A percentile compares a stretch with the other conserved stretches of the same genome.
Evolutionary conservation across 1,140 invertebrate genomes (phyloP).

Genomic region (Drosophila teissieri): DNA sequence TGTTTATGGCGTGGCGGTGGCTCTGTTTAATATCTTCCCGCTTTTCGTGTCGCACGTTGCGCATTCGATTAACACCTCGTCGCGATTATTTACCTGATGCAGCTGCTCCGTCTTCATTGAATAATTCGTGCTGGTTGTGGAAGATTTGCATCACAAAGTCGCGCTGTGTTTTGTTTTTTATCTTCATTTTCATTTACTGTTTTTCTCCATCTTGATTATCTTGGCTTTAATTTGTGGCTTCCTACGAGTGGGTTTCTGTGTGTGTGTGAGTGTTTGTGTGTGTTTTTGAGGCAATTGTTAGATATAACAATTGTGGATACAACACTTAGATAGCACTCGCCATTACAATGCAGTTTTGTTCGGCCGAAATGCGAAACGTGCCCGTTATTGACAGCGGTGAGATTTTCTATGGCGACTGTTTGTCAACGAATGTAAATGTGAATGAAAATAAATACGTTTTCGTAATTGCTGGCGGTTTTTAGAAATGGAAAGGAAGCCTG

Average conservation of each 20-base stretch:
- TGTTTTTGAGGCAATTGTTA: conserved; percentile 62
- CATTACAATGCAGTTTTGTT: conserved; percentile 72
- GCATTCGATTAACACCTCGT: conserved; percentile 76
- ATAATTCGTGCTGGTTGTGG: conserved; percentile 27
- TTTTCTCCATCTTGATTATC: conserved; percentile 63
- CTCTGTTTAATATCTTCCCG: conserved; percentile 6
- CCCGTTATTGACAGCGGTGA: conserved; percentile 64
- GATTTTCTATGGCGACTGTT: conserved; percentile 42
- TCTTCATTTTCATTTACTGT: conserved; percentile 27
- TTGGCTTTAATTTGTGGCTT: conserved; percentile 75
- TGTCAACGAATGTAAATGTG: conserved; percentile 31
- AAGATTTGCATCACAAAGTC: conserved; percentile 67
- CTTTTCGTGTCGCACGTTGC: conserved; percentile 37
- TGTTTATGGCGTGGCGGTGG: conserved; percentile 10
- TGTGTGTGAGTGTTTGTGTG: conserved; percentile 30
- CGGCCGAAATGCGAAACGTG: conserved; percentile 62
- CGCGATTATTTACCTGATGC: conserved; percentile 27
- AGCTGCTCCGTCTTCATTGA: conserved; percentile 11
- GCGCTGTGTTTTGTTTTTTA: conserved; percentile 22
- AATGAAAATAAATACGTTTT: conserved; percentile 30
- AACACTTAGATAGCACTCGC: conserved; percentile 72
- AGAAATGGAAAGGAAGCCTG: not conserved
- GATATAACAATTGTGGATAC: conserved; percentile 69
- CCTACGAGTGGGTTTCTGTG: conserved; percentile 11
- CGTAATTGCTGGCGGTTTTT: conserved; percentile 5